phyloP scores from a whole-genome alignment of 2,888 invertebrate species.

The Abrostola tripartita region DNA sequence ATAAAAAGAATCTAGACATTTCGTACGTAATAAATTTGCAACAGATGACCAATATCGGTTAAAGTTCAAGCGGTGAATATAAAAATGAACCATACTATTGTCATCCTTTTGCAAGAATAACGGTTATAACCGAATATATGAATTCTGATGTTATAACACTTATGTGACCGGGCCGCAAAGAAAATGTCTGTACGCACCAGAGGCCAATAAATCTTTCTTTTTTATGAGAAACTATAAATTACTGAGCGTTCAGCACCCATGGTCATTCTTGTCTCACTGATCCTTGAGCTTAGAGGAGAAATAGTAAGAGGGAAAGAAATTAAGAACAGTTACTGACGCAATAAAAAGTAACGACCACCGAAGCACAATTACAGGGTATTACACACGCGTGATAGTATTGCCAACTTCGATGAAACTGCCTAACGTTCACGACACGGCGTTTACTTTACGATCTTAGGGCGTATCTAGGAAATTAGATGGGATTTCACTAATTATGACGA shows the following conservation, averaged over 20 bases:
- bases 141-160: conserved; percentile 56
- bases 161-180: conserved; percentile 45
- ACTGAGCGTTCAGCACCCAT: conserved; percentile 40
- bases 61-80: conserved; percentile 39
- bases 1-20: conserved; percentile 10
- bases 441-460: conserved; percentile 38
- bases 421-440: conserved; percentile 37
- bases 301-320: conserved; percentile 57
- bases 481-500: conserved; percentile 33
- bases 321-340: conserved; percentile 59
- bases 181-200: conserved; percentile 33
- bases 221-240: conserved; percentile 60
- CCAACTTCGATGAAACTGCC: conserved; percentile 47
- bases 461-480: conserved; percentile 45
- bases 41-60: conserved; percentile 32
- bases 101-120: conserved; percentile 51
- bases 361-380: conserved; percentile 68
- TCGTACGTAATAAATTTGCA: conserved; percentile 24
- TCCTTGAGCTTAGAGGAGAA: conserved; percentile 46
- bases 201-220: conserved; percentile 53
- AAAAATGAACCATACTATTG: conserved; percentile 42
- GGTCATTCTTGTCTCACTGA: conserved; percentile 50
- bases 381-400: conserved; percentile 58
- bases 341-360: conserved; percentile 70
- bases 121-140: conserved; percentile 54